phyloP scores from a whole-genome alignment of 2,113 vertebrate genomes.

The Prochilodus magdalenae region DNA sequence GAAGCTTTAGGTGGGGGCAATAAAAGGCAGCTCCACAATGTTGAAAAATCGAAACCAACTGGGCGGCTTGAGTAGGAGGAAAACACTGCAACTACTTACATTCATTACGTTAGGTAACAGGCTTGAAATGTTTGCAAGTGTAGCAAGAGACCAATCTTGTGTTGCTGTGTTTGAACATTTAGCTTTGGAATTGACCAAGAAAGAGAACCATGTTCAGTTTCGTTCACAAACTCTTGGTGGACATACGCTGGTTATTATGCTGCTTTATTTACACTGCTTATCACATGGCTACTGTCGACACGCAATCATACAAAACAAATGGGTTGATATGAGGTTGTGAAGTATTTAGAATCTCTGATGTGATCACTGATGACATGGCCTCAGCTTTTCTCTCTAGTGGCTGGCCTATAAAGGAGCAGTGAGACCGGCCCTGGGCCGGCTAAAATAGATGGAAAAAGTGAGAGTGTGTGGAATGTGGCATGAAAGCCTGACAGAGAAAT shows the following conservation, averaged over 20 bases:
- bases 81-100: background rate
- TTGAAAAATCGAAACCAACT: conserved; percentile 24
- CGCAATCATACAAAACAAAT: background rate
- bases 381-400: conserved; percentile 21
- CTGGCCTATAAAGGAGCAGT: background rate
- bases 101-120: background rate
- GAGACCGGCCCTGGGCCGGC: background rate
- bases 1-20: conserved; percentile 42
- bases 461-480: conserved; percentile 47
- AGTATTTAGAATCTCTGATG: background rate
- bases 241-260: background rate
- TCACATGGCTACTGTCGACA: background rate
- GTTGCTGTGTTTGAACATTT: background rate
- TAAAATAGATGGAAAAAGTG: conserved; percentile 38
- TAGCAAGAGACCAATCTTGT: background rate
- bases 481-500: conserved; percentile 8
- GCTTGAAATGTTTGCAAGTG: background rate
- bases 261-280: background rate
- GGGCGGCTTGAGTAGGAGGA: background rate
- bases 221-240: background rate
- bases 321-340: background rate
- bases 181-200: background rate
- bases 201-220: background rate
- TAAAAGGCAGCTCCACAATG: conserved; percentile 43
- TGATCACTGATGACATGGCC: background rate